Conservation (phyloP, 2,113 vertebrate genomes). For the Hucho hucho region DNA sequence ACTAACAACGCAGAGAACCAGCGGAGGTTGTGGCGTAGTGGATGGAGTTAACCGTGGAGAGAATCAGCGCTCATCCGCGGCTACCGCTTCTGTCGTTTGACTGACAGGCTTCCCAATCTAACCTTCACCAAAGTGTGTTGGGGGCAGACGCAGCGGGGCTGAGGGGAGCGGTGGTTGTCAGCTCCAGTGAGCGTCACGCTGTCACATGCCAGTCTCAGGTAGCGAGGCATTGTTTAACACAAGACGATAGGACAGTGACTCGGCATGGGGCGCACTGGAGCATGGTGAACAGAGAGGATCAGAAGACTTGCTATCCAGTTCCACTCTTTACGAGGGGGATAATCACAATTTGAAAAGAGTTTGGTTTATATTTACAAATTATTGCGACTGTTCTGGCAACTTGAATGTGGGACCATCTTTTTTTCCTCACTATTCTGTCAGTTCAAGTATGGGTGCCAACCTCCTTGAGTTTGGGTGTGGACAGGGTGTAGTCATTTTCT, state of each 20-base stretch:
- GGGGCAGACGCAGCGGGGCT: constrained; percentile 50
- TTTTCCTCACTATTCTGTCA: not conserved
- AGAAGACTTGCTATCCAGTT: not conserved
- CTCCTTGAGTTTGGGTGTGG: not conserved
- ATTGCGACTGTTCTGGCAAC: not conserved
- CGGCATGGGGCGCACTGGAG: constrained; percentile 9
- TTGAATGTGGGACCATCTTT: constrained; percentile 1
- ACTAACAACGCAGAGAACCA: constrained; percentile 31
- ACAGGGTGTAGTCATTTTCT: constrained; percentile 27
- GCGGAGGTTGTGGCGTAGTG: constrained; percentile 44
- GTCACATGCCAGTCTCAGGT: constrained; percentile 59
- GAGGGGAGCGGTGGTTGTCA: constrained; percentile 64
- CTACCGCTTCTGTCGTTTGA: constrained; percentile 69
- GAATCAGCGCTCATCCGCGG: constrained; percentile 56
- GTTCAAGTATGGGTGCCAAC: constrained; percentile 1
- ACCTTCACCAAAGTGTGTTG: constrained; percentile 67
- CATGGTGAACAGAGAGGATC: constrained; percentile 5
- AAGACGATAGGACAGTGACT: constrained; percentile 19
- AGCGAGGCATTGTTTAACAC: constrained; percentile 30
- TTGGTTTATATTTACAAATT: not conserved
- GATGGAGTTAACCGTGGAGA: constrained; percentile 30
- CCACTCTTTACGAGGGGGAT: not conserved
- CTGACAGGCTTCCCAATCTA: constrained; percentile 65
- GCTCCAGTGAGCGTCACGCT: constrained; percentile 57
- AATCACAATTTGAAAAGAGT: not conserved